phyloP scores from a whole-genome alignment of 2,888 invertebrate species.

The Spisula solida region DNA sequence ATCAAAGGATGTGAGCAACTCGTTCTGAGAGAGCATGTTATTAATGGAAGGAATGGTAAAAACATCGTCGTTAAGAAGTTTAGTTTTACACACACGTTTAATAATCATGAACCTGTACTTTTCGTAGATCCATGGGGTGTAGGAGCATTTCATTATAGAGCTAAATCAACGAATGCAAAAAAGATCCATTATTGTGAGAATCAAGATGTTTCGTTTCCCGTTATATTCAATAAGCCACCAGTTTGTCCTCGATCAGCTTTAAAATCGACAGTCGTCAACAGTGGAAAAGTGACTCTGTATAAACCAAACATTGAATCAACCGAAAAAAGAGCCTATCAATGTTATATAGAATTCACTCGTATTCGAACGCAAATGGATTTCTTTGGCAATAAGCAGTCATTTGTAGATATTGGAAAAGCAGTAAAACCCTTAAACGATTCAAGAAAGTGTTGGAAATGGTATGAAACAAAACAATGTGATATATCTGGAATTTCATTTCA shows the following conservation, averaged over 20 bases:
- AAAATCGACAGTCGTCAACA: constrained; percentile 8
- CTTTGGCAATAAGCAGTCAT: not conserved
- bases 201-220: constrained; percentile 33
- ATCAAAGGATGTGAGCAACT: not conserved
- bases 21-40: not conserved
- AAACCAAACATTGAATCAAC: constrained; percentile 37
- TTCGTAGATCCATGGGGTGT: constrained; percentile 32
- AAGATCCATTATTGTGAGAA: constrained; percentile 29
- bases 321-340: constrained; percentile 30
- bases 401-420: not conserved
- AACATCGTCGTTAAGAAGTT: not conserved
- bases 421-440: not conserved
- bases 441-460: not conserved
- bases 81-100: not conserved
- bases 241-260: constrained; percentile 33
- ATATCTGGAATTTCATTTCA: not conserved
- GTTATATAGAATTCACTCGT: constrained; percentile 18
- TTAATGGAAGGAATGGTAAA: not conserved
- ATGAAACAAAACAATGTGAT: not conserved
- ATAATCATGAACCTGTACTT: not conserved
- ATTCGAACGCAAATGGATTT: not conserved
- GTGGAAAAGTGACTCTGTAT: constrained; percentile 30
- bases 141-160: constrained; percentile 33
- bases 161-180: constrained; percentile 5
- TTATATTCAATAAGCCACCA: constrained; percentile 41